These are phyloP conservation scores for Erythrolamprus reginae DNA, from an alignment of 2,113 vertebrate species.

Conservation along the genomic window DNA sequence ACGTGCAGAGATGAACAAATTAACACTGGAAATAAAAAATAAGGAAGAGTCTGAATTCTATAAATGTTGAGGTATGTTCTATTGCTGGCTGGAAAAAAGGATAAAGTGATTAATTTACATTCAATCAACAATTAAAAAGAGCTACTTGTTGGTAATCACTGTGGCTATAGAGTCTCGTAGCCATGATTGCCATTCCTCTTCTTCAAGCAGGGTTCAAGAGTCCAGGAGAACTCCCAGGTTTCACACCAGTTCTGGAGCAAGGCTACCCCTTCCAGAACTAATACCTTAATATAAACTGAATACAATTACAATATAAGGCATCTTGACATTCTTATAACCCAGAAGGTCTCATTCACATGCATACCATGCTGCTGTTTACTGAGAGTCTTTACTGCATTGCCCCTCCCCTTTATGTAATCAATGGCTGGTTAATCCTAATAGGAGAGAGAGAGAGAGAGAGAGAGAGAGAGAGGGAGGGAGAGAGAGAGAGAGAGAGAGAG, in stretches of 20 bases:
- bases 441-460: neutral
- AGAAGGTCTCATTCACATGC: neutral
- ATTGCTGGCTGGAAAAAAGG: no score
- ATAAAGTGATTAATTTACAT: no score
- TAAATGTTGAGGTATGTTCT: no score
- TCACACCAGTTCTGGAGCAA: neutral
- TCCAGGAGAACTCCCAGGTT: neutral
- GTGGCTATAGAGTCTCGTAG: neutral
- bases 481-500: no score
- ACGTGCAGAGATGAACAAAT: no score
- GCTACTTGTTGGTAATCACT: no score
- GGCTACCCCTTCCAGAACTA: neutral
- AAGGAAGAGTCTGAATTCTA: no score
- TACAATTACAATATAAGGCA: neutral
- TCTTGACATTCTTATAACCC: neutral
- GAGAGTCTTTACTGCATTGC: neutral
- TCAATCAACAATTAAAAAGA: no score
- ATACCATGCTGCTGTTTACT: neutral
- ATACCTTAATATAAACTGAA: neutral
- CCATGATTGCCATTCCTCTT: neutral
- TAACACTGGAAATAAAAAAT: no score
- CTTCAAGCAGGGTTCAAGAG: neutral
- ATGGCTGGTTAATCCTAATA: neutral
- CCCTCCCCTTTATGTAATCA: neutral
- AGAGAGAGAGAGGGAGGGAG: neutral